A percentile compares a stretch with the other conserved stretches of the same genome.
Conservation (phyloP, 2,113 vertebrate genomes). For the Alaudala cheleensis region DNA sequence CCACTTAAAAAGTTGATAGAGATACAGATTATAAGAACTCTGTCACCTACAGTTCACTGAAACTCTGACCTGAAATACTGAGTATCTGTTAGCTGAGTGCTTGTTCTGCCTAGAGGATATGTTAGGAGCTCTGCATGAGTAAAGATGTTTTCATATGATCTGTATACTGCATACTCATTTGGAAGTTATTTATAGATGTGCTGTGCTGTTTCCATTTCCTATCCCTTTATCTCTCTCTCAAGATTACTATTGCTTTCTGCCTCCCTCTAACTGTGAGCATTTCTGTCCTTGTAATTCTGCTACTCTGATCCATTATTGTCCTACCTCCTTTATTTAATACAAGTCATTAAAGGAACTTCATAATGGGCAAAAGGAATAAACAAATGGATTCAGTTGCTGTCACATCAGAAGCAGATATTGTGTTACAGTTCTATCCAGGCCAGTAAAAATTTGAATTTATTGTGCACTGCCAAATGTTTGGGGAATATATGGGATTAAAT, state of each 20-base stretch:
- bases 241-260: not conserved
- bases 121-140: not conserved
- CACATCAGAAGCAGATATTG: not conserved
- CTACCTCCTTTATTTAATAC: not conserved
- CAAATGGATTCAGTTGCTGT: not conserved
- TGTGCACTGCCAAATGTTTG: not conserved
- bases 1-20: not conserved
- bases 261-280: not conserved
- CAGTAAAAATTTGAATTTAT: not conserved
- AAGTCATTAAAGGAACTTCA: not conserved
- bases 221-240: not conserved
- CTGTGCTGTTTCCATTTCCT: not conserved
- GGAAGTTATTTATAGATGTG: constrained; percentile 36
- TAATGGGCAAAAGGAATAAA: not conserved
- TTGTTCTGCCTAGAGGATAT: not conserved
- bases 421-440: not conserved
- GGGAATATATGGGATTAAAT: not conserved
- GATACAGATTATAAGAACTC: not conserved
- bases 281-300: not conserved
- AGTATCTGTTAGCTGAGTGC: not conserved
- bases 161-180: not conserved
- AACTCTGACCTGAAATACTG: not conserved
- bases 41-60: not conserved
- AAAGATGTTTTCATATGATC: constrained; percentile 22
- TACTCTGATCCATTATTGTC: not conserved